Base-by-base conservation (phyloP, 1,140 invertebrate species). In the Zaprionus lachaisei region DNA sequence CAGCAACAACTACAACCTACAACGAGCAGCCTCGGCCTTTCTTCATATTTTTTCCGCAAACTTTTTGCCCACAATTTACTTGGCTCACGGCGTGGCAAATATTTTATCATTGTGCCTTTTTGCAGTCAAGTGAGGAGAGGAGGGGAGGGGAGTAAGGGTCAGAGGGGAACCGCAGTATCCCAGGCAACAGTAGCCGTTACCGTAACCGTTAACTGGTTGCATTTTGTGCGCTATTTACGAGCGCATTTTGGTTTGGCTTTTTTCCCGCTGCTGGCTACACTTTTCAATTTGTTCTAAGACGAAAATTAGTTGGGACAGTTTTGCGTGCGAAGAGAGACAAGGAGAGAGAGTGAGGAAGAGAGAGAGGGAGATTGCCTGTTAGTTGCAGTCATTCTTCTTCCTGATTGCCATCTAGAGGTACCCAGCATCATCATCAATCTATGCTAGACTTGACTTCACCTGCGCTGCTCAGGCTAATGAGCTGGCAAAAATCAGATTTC, bases 81-180 rank as follows among this genome's bases (percentile, higher is more conserved):
- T 73, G 84, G 78, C 74, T 51, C 61, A 51, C 47, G 78, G 54
- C 44, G 61, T 47, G 76, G 74, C 75, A 91, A 91, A 90, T 91
- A 90, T 90, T 90, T 90, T 90, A 91, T 85, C 85, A 89, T 91
- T 91, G 81, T 76, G 81, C 85, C 79, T 90, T 90, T 85, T 79
- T 75, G 78, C 84, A 81, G 74, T 87, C 84, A 89, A 87, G 81
- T 81, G 84, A 81, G 79, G 63, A 56, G 58, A 41, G 15, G 5
- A 5, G 15, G 38, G 5, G 5, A 15, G 2, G 38, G 14, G 15
- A 41, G 38, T 6, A 5, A 2, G 41, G 41, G n/a, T 17, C 66
- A 76, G 72, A 79, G 67, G 34, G 60, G 38, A 26, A 41, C 38
- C n/a, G 49, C 57, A 69, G 37, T 37, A 54, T 24, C 17, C 49